These are phyloP conservation scores for Hemiscyllium ocellatum DNA, from an alignment of 2,113 vertebrate genomes.

Conservation along the genomic window DNA sequence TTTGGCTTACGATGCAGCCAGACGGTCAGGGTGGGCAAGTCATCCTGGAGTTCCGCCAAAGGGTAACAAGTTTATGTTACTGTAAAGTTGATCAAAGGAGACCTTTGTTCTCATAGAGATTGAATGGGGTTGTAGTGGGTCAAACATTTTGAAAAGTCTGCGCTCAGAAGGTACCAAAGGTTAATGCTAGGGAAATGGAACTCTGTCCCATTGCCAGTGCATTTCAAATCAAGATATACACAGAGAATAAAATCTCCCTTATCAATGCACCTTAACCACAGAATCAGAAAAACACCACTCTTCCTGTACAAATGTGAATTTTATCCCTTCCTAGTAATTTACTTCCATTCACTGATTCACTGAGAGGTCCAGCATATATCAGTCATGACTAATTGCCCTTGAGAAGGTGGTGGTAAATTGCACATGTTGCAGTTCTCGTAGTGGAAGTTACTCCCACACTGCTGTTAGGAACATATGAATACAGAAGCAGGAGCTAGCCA, in stretches of 20 bases:
- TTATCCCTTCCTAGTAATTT: background rate
- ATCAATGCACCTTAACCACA: background rate
- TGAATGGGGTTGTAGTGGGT: background rate
- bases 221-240: background rate
- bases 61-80: conserved; percentile 53
- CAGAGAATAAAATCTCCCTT: background rate
- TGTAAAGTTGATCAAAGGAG: background rate
- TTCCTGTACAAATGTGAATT: background rate
- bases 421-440: background rate
- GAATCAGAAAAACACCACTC: background rate
- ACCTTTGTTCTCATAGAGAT: background rate
- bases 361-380: background rate
- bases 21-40: conserved; percentile 71
- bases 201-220: no score
- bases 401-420: background rate
- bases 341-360: background rate
- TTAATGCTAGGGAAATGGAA: background rate
- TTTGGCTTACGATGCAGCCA: conserved; percentile 70
- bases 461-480: background rate
- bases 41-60: conserved; percentile 67
- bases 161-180: background rate
- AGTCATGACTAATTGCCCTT: background rate
- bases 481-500: background rate
- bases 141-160: background rate
- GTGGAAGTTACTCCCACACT: background rate